These are phyloP conservation scores for Adelges cooleyi DNA, from an alignment of 1,140 invertebrate genomes.

Conservation along the genomic window DNA sequence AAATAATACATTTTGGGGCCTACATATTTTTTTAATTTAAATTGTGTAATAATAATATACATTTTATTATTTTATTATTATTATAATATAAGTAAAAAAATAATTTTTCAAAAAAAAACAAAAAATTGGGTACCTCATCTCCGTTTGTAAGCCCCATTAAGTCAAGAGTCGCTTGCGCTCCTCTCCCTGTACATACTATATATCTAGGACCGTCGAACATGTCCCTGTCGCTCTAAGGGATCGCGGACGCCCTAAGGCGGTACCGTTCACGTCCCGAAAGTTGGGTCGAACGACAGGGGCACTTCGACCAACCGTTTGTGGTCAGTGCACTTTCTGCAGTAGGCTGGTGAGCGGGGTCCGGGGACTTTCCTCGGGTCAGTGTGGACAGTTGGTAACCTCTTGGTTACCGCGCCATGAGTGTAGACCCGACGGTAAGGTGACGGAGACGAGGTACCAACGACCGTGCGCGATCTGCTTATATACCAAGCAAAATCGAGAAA, in stretches of 20 bases:
- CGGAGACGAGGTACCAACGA: not conserved
- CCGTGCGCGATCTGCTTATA: not conserved
- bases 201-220: not conserved
- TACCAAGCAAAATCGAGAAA: not conserved
- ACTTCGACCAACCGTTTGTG: not conserved
- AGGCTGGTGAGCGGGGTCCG: not conserved
- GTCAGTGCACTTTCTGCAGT: conserved; percentile 1
- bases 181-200: conserved; percentile 5
- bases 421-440: conserved; percentile 17
- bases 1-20: no score
- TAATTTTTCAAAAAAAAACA: not conserved
- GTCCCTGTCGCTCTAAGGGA: not conserved
- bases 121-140: not conserved
- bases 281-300: not conserved
- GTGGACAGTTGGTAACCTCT: conserved; percentile 20
- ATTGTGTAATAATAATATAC: no score
- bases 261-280: not conserved
- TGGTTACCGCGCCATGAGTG: conserved; percentile 15
- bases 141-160: conserved; percentile 5
- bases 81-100: no score
- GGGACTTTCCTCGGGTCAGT: conserved; percentile 20
- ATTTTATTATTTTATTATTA: no score
- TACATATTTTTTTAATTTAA: no score
- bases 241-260: not conserved
- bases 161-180: not conserved